These are phyloP conservation scores for Pachydiplax longipennis DNA, from an alignment of 2,888 invertebrate species.

Conservation along the genomic window DNA sequence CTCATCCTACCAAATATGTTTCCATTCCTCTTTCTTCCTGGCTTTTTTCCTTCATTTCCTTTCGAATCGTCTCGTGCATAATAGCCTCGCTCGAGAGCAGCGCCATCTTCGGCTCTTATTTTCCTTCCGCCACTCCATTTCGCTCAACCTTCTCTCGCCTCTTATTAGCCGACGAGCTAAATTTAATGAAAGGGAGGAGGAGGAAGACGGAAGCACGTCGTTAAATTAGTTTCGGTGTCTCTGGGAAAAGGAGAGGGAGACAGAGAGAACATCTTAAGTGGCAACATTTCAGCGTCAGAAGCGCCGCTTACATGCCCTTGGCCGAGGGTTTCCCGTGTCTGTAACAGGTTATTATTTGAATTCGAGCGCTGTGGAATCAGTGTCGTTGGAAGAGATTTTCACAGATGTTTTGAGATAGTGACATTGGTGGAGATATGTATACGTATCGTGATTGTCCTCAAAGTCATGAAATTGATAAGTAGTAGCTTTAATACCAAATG, in stretches of 20 bases:
- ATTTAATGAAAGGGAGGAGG: slow-evolving; percentile 5
- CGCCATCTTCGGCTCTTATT: slow-evolving; percentile 5
- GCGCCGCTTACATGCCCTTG: background rate
- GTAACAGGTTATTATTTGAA: background rate
- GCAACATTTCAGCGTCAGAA: background rate
- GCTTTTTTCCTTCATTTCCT: background rate
- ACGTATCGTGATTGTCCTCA: too few relatives aligned
- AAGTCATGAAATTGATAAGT: too few relatives aligned
- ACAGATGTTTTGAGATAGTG: too few relatives aligned
- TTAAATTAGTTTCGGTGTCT: slow-evolving; percentile 37
- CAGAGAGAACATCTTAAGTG: background rate
- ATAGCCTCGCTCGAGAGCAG: background rate
- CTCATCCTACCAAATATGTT: too few relatives aligned
- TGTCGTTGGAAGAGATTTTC: too few relatives aligned
- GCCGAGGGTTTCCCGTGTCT: background rate
- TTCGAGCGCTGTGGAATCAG: too few relatives aligned
- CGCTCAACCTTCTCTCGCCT: background rate
- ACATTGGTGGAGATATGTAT: too few relatives aligned
- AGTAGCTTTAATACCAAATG: too few relatives aligned
- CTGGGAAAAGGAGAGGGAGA: background rate
- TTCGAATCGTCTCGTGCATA: background rate
- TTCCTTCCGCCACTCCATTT: background rate
- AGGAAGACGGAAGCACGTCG: background rate
- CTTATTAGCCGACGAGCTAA: slow-evolving; percentile 30
- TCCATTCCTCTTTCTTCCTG: too few relatives aligned